Evolutionary conservation across 2,113 vertebrate species (phyloP).

Genomic region (Megaleporinus macrocephalus): DNA sequence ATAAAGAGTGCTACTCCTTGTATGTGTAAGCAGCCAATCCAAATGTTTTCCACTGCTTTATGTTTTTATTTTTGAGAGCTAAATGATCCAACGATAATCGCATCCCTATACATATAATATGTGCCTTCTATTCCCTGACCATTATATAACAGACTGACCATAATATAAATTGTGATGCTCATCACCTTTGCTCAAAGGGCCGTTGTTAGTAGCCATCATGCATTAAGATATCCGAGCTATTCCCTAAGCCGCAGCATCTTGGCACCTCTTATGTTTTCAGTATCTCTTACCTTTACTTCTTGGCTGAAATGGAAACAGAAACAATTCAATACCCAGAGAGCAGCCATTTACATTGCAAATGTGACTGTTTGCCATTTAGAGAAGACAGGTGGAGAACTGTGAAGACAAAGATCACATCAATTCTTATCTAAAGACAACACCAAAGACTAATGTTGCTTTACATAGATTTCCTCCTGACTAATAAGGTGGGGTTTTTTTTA

Average conservation of each 20-base stretch:
- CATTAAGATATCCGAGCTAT: neutral
- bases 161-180: neutral
- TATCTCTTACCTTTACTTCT: slow-evolving; percentile 80
- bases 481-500: neutral
- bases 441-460: slow-evolving; percentile 51
- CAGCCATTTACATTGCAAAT: slow-evolving; percentile 79
- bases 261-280: slow-evolving; percentile 75
- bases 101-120: neutral
- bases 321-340: slow-evolving; percentile 70
- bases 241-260: slow-evolving; percentile 65
- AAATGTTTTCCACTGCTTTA: neutral
- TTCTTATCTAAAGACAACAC: slow-evolving; percentile 35
- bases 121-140: too few relatives aligned
- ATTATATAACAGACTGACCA: neutral
- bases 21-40: neutral
- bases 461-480: slow-evolving; percentile 39
- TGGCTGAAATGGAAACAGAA: slow-evolving; percentile 79
- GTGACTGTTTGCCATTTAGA: slow-evolving; percentile 73
- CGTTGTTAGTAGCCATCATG: neutral
- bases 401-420: slow-evolving; percentile 65
- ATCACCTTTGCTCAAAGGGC: neutral
- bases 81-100: too few relatives aligned
- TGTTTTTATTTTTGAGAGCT: too few relatives aligned
- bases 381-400: slow-evolving; percentile 66
- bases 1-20: too few relatives aligned